A percentile compares a stretch with the other conserved stretches of the same genome.
phyloP scores from a whole-genome alignment of 2,113 vertebrate genomes.

The Otolemur garnettii region DNA sequence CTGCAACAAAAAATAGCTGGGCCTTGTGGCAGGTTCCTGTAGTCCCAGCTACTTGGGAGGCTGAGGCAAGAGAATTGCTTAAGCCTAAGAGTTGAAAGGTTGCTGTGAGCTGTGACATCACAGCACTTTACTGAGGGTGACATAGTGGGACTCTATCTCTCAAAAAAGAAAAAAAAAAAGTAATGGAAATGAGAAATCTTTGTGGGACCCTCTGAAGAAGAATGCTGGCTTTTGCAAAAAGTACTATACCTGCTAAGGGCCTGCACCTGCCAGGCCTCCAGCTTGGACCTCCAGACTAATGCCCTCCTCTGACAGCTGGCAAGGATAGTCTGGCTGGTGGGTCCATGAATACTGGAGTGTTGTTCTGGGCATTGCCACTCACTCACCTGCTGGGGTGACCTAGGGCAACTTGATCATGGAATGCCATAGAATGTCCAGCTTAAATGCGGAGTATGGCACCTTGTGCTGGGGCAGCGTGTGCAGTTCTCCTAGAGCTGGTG shows the following conservation, averaged over 20 bases:
- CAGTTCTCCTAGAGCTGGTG: accelerated
- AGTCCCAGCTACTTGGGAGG: too few species aligned
- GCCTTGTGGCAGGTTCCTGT: too few species aligned
- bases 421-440: neutral
- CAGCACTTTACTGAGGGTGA: too few species aligned
- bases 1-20: too few species aligned
- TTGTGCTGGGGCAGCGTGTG: accelerated
- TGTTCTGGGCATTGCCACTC: neutral
- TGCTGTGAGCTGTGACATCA: too few species aligned
- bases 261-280: too few species aligned
- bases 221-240: neutral
- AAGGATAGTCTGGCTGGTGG: neutral
- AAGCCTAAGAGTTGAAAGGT: too few species aligned
- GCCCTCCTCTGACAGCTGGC: neutral
- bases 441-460: accelerated
- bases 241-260: accelerated
- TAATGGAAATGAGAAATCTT: neutral
- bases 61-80: too few species aligned
- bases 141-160: too few species aligned
- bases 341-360: too few species aligned
- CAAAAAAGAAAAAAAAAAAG: neutral
- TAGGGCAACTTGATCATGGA: accelerated
- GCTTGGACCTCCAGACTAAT: too few species aligned
- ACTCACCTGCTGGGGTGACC: neutral
- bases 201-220: too few species aligned